phyloP scores from a whole-genome alignment of 2,888 invertebrate genomes.

The Ommatoiulus sabulosus region DNA sequence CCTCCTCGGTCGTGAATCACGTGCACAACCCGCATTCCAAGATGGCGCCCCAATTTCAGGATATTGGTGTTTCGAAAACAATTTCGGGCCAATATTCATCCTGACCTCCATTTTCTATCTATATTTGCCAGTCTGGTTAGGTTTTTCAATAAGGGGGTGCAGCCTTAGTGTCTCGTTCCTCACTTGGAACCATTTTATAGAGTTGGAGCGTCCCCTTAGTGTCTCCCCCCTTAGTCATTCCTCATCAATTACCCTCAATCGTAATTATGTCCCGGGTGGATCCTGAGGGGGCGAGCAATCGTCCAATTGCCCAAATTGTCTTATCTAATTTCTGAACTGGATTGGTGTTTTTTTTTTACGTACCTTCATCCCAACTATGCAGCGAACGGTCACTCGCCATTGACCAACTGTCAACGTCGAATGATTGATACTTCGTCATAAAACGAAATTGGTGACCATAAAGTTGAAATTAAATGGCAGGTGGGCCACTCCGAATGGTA shows the following conservation, averaged over 20 bases:
- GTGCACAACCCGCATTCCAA: not conserved
- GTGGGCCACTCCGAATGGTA: not conserved
- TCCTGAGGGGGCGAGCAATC: not conserved
- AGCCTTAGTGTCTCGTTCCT: too few species aligned
- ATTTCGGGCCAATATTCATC: not conserved
- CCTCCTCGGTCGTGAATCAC: too few species aligned
- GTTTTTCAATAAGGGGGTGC: too few species aligned
- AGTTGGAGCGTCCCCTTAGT: too few species aligned
- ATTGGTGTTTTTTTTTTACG: conserved; percentile 25
- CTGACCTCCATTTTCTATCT: not conserved
- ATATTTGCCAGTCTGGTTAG: not conserved
- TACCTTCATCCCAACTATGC: not conserved
- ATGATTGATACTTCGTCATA: conserved; percentile 38
- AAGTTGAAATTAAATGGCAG: conserved; percentile 49
- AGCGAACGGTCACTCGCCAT: not conserved
- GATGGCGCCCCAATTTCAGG: not conserved
- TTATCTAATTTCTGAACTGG: not conserved
- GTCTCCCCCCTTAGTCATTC: not conserved
- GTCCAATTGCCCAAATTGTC: not conserved
- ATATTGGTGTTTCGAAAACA: not conserved
- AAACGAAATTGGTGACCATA: conserved; percentile 44
- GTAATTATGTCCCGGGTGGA: conserved; percentile 23
- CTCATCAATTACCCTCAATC: not conserved
- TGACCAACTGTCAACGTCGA: conserved; percentile 34
- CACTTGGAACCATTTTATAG: too few species aligned